These are phyloP conservation scores for Clitarchus hookeri DNA, from an alignment of 2,888 invertebrate species.

Conservation along the genomic window DNA sequence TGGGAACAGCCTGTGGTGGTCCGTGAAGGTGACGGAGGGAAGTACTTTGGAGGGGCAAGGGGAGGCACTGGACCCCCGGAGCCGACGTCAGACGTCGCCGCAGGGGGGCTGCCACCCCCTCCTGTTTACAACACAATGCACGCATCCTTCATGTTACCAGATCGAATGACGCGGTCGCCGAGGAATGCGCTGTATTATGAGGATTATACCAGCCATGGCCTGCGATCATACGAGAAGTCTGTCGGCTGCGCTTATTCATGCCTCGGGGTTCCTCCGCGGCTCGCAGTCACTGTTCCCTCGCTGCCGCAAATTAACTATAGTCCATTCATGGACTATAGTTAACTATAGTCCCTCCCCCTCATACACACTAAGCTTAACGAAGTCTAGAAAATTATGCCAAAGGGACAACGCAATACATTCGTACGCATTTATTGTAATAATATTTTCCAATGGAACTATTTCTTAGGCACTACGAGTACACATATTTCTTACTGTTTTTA, in stretches of 20 bases:
- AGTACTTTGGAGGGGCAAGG: not conserved
- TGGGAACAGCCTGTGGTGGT: too few species aligned
- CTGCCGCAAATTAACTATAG: too few species aligned
- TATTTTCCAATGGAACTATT: too few species aligned
- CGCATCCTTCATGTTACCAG: constrained; percentile 5
- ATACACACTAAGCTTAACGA: too few species aligned
- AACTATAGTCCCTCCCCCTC: too few species aligned
- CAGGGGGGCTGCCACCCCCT: not conserved
- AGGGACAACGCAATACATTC: too few species aligned
- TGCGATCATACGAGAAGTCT: not conserved
- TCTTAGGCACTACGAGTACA: too few species aligned
- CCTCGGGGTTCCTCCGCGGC: not conserved
- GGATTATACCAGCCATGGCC: not conserved
- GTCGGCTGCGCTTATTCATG: not conserved
- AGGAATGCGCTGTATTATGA: constrained; percentile 10
- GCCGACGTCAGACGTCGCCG: not conserved
- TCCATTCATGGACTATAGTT: too few species aligned
- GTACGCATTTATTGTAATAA: too few species aligned
- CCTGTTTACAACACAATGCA: constrained; percentile 14
- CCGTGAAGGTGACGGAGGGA: not conserved
- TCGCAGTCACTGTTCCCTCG: too few species aligned
- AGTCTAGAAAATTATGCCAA: too few species aligned
- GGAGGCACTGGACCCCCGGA: not conserved
- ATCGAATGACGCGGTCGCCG: constrained; percentile 8
- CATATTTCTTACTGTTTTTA: too few species aligned